Conservation (phyloP, 2,113 vertebrate genomes). For the Colaptes auratus region DNA sequence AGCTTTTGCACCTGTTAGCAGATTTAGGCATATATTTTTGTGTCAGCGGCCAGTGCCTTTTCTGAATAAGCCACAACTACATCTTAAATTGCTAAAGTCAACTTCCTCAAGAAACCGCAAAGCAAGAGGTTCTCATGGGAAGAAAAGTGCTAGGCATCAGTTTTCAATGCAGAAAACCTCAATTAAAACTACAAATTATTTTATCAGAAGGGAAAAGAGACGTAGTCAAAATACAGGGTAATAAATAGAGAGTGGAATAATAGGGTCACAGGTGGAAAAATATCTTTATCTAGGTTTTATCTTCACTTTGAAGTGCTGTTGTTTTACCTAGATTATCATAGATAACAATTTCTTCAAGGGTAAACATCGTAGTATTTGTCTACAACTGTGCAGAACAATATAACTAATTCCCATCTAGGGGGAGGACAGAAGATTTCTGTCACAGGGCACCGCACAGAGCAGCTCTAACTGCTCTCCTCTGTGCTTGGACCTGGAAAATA, state of each 20-base stretch:
- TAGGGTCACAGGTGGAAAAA: background rate
- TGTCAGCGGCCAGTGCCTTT: constrained; percentile 14
- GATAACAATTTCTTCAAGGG: background rate
- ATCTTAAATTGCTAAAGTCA: constrained; percentile 75
- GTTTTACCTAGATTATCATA: background rate
- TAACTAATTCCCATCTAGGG: background rate
- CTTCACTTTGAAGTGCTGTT: constrained; percentile 29
- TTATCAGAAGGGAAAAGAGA: background rate
- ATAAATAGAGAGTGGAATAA: background rate
- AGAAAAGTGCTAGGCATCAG: constrained; percentile 3
- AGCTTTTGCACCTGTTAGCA: constrained; percentile 61
- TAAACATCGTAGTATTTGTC: background rate
- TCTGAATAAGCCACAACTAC: constrained; percentile 69
- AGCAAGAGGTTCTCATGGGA: constrained; percentile 85
- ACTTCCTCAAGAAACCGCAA: constrained; percentile 83
- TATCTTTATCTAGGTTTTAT: background rate
- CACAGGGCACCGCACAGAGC: background rate
- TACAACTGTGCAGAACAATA: background rate
- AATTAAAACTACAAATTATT: constrained; percentile 24
- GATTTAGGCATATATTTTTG: constrained; percentile 38
- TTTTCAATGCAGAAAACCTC: constrained; percentile 52
- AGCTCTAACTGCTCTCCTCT: background rate
- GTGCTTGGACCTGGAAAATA: background rate
- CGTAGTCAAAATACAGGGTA: background rate
- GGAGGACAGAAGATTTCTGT: background rate